These are phyloP conservation scores for Fringilla coelebs DNA, from an alignment of 2,797 vertebrate species.

Conservation along the genomic window DNA sequence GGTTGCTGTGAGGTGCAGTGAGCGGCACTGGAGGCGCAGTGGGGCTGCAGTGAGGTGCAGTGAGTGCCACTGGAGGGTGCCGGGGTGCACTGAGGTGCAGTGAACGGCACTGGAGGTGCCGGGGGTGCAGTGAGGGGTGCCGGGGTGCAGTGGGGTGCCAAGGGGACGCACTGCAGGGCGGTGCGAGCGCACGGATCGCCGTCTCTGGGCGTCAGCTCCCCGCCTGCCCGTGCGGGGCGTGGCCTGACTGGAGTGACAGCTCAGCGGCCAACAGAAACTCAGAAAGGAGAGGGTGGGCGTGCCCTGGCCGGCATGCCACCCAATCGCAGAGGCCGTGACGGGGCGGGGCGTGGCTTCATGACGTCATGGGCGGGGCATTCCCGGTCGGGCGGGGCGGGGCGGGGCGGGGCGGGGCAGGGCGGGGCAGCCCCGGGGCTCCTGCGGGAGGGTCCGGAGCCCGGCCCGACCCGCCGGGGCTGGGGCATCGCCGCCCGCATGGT, in stretches of 20 bases:
- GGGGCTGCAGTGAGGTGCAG: no score
- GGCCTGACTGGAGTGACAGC: neutral
- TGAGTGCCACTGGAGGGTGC: no score
- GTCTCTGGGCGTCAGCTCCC: fast-evolving
- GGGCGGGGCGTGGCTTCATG: no score
- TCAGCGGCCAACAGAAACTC: neutral
- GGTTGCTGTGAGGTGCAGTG: no score
- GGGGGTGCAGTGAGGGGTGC: no score
- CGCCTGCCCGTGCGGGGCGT: fast-evolving
- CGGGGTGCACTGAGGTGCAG: no score
- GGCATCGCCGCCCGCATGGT: fast-evolving
- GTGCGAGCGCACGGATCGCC: fast-evolving
- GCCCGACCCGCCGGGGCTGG: fast-evolving
- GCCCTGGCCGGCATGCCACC: fast-evolving
- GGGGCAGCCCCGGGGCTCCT: fast-evolving
- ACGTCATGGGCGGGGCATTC: neutral
- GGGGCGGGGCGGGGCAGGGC: no score
- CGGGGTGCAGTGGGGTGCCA: no score
- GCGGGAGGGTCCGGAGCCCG: fast-evolving
- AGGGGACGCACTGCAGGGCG: no score
- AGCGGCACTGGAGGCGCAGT: no score
- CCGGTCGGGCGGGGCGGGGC: no score
- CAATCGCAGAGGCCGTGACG: neutral
- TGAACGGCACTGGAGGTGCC: no score
- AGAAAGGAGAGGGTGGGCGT: fast-evolving